Evolutionary conservation across 2,113 vertebrate species (phyloP), one percentile per base, ranked within the genome.

Genomic region (Elanus axillaris): DNA sequence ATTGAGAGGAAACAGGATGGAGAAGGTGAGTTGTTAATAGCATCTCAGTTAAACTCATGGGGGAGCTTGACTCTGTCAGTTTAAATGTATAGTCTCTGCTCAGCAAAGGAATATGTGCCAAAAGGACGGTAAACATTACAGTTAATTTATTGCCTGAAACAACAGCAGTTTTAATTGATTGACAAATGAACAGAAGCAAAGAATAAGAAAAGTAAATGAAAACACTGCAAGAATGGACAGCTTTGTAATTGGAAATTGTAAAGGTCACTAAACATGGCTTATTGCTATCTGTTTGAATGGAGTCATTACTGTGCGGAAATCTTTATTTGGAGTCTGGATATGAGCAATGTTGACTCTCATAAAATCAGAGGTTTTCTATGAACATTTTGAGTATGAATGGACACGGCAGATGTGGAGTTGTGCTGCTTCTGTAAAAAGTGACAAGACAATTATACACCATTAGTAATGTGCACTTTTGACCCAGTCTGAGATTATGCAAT

Each of bases 161-260:
- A 91, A 50, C 7, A 36, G 27, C 10, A n/a, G 25, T 88, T 94
- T 85, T 64, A 88, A 76, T 55, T 93, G 53, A 94, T 40, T 96
- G 94, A 73, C 15, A 90, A 75, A 90, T 74, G 7, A 94, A 60
- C 16, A 69, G 50, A 80, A 89, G 62, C 4, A 86, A 91, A 92
- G 67, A 79, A 19, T 55, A 50, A 59, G 92, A 87, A 71, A 86
- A 55, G 16, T 8, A 78, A 94, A 80, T 45, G 17, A 91, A 98
- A 97, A 79, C n/a, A 36, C 22, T 69, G 15, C 10, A 80, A 85
- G 42, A 96, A 94, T 78, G 75, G 82, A 62, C 13, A 86, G 34
- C 5, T 94, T 56, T 92, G 80, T 81, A 96, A 95, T 59, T 67
- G 74, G 40, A 86, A 96, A 96, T 52, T 68, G 34, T 59, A 85